Base-by-base conservation (phyloP, 2,888 invertebrate species). In the Troglohyphantes excavatus region DNA sequence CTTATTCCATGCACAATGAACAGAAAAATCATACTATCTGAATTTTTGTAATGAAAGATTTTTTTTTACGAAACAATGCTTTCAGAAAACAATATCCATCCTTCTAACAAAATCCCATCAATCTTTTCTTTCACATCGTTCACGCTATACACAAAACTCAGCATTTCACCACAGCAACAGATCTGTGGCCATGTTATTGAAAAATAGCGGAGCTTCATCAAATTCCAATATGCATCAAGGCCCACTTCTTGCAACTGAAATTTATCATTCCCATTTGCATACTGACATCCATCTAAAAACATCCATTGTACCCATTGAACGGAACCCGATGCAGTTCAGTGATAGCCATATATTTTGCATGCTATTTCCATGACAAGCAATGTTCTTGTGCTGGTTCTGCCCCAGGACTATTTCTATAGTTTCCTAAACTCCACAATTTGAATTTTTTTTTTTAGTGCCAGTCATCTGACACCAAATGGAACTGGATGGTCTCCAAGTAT, bases 401-500 rank as follows among this genome's bases (percentile, higher is more conserved):
- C 78, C n/a, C 78, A 78, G 39, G 39, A 29, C 63, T 78, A 78
- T 65, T 61, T 59, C 61, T 29, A 59, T 53, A 75, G 59, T 61
- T 33, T 33, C 75, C 43, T 78, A 78, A 78, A 78, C 63, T 65
- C 5, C 19, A 61, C 63, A 21, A 65, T 78, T 63, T 33, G 65
- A 65, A 65, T 78, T 63, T 43, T 39, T 73, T 59, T 33, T 61
- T n/a, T 17, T n/a, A n/a, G 11, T 3, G 19, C n/a, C 26, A 73
- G 21, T 21, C 53, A 26, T 68, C 59, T 61, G 39, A 78, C 61
- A 86, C 61, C 78, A 67, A 75, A 84, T 84, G 67, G 53, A 13
- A 29, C 70, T 86, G 85, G 76, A 78, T 21, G 19, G 19, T 7
- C 33, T 86, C 76, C 85, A 86, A 78, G n/a, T 86, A 86, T 86